These are phyloP conservation scores for Candoia aspera DNA, from an alignment of 2,113 vertebrate species.

Conservation along the genomic window DNA sequence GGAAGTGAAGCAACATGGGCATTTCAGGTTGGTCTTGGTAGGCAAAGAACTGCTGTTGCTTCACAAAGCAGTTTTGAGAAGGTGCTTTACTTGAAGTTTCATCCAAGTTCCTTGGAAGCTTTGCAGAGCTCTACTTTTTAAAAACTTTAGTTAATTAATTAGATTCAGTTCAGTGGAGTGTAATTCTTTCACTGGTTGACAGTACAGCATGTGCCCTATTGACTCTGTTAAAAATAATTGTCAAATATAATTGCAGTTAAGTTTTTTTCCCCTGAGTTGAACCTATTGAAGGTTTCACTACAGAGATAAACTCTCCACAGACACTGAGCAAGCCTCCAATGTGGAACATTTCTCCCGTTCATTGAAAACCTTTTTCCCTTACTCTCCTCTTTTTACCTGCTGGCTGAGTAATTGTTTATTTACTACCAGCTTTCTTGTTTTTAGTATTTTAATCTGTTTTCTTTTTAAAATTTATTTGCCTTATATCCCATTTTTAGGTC, in stretches of 20 bases:
- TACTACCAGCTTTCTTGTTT: neutral
- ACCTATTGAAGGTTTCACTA: neutral
- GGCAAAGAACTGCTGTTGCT: neutral
- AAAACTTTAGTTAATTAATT: constrained; percentile 2
- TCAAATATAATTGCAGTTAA: constrained; percentile 10
- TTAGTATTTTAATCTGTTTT: neutral
- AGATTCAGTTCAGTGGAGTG: neutral
- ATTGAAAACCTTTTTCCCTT: neutral
- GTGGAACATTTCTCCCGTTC: neutral
- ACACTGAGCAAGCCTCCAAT: neutral
- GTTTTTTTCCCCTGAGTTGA: neutral
- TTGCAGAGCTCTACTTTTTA: neutral
- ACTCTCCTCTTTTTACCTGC: neutral
- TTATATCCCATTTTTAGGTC: neutral
- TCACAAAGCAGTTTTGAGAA: neutral
- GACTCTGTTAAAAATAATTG: constrained; percentile 7
- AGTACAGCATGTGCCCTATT: constrained; percentile 11
- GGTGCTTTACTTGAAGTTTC: neutral
- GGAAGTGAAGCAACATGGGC: neutral
- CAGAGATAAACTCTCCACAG: neutral
- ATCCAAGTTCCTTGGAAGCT: neutral
- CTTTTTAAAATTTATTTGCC: neutral
- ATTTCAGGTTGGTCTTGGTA: neutral
- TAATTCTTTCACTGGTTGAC: constrained; percentile 9
- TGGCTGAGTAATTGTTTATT: neutral